Evolutionary conservation across 2,113 vertebrate species (phyloP).

Genomic region (Mesocricetus auratus): DNA sequence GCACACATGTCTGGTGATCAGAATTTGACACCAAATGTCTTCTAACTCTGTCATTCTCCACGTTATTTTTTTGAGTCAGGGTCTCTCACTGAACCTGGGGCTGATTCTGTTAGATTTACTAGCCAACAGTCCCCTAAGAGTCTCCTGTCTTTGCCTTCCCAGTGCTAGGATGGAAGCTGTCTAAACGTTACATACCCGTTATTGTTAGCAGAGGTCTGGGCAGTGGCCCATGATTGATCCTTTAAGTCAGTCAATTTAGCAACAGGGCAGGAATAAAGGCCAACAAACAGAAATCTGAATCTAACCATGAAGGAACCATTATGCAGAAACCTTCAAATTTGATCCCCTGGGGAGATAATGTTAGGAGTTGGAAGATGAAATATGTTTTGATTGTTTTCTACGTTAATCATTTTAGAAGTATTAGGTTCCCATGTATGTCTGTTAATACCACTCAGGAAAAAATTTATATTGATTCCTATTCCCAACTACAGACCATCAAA

Average conservation of each 20-base stretch:
- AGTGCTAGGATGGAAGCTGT: neutral
- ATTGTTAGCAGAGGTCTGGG: neutral
- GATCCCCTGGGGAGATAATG: neutral
- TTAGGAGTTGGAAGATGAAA: neutral
- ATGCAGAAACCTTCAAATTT: neutral
- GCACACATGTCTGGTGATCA: too few species aligned
- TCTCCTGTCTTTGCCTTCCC: neutral
- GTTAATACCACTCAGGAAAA: conserved; percentile 29
- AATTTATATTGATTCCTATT: conserved; percentile 12
- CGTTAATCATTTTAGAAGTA: conserved; percentile 34
- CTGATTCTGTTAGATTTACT: neutral
- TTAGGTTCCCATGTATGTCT: neutral
- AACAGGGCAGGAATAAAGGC: neutral
- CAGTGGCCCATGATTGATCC: neutral
- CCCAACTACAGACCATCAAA: conserved; percentile 87
- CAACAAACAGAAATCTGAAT: neutral
- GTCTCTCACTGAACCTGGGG: neutral
- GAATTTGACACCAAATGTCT: neutral
- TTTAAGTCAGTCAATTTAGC: neutral
- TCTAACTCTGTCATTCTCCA: neutral
- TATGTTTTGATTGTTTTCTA: neutral
- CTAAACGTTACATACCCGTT: neutral
- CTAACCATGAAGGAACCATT: neutral
- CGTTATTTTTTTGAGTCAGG: neutral
- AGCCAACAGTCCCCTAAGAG: neutral